Base-by-base conservation (phyloP, 1,140 invertebrate species). In the Drosophila nasuta region DNA sequence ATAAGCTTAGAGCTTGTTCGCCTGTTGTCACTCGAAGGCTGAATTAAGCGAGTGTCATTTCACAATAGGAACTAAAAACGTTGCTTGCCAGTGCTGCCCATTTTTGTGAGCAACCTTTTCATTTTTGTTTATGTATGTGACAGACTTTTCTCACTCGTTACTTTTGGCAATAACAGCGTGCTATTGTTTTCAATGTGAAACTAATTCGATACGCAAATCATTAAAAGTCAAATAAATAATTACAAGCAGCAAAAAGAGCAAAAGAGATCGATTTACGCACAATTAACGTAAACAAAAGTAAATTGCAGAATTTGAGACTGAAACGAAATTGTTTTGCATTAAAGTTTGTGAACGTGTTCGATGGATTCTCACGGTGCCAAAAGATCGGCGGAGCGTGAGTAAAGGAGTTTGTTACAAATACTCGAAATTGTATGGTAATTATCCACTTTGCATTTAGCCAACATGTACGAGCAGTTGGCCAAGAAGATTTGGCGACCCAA, bases 401-500 rank as follows among this genome's bases (percentile, higher is more conserved):
- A 11, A 8, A 33, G 30, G 5, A 33, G 5, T 33, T 33, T 25
- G 3, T 25, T 25, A 25, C 20, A 25, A 25, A 25, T 25, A 25
- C 6, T 33, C 30, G 30, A 33, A 33, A 33, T 33, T 33, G 2
- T 33, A 33, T 8, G 20, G 20, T 25, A 20, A 15, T 30, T 20
- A 3, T 43, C 5, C 11, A 5, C 28, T 6, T 33, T 15, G 3
- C 7, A 13, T 56, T 8, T 38, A 86, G 82, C 65, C 17, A 82
- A 70, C 51, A 51, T 66, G 13, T 67, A 63, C 6, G 70, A 66
- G 51, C 67, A 79, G 49, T 49, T 87, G 75, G 79, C 82, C 49
- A 71, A 76, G 25, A 72, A 76, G 57, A 79, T 87, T 33, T 86
- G 78, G 75, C 68, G 71, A 4, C 75, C 83, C 46, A 76, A 60